Conservation (phyloP, 1,140 invertebrate genomes). For the Zaprionus davidi region DNA sequence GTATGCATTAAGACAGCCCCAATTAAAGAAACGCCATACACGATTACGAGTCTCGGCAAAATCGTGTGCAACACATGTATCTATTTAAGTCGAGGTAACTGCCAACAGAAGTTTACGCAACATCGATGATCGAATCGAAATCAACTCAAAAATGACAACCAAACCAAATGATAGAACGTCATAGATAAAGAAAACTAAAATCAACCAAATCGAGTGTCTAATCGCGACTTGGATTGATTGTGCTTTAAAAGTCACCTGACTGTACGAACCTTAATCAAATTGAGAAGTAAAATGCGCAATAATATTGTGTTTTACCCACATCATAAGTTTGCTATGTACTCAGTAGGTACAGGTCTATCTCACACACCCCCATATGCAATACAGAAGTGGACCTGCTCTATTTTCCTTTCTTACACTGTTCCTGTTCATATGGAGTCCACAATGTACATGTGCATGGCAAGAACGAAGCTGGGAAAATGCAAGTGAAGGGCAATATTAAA, state of each 20-base stretch:
- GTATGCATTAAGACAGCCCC: too few relatives aligned
- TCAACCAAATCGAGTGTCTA: too few relatives aligned
- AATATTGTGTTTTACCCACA: not conserved
- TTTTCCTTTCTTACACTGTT: conserved; percentile 29
- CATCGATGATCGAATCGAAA: not conserved
- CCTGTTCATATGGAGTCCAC: conserved; percentile 1
- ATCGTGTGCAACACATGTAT: not conserved
- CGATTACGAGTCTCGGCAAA: conserved; percentile 14
- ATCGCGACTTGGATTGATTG: too few relatives aligned
- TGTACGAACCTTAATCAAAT: conserved; percentile 37
- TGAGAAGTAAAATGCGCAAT: conserved; percentile 9
- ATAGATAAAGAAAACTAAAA: too few relatives aligned
- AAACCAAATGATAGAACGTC: not conserved
- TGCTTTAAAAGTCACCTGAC: not conserved
- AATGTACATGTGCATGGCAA: not conserved
- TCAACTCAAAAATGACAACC: not conserved
- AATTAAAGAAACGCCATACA: conserved; percentile 23
- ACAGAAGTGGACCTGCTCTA: not conserved
- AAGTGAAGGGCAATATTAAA: not conserved
- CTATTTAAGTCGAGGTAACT: conserved; percentile 3
- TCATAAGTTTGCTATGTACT: not conserved
- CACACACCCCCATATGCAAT: not conserved
- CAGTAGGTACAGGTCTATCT: not conserved
- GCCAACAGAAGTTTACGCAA: not conserved
- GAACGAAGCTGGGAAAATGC: not conserved